Evolutionary conservation across 2,113 vertebrate species (phyloP).

Genomic region (Corvus hawaiiensis): DNA sequence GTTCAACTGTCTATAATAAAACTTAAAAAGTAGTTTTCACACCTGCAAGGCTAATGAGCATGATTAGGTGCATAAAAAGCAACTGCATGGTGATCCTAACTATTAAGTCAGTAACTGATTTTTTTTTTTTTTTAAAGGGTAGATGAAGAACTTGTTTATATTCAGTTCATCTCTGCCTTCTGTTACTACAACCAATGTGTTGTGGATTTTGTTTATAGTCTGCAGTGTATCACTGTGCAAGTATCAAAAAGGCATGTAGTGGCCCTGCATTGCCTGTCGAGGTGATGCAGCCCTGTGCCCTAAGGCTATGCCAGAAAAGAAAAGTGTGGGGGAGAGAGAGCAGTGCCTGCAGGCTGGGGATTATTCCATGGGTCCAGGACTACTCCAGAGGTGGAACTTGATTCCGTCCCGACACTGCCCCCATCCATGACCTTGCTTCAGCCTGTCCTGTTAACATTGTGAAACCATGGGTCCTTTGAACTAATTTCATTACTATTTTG

Average conservation of each 20-base stretch:
- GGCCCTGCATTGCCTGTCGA: neutral
- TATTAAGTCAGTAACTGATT: neutral
- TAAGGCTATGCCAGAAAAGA: neutral
- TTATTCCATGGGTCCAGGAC: rapidly evolving
- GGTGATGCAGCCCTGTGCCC: neutral
- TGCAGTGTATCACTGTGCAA: neutral
- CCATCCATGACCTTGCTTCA: neutral
- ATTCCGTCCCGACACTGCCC: neutral
- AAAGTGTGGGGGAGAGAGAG: neutral
- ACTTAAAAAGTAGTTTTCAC: neutral
- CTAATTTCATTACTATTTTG: neutral
- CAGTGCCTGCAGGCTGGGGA: neutral
- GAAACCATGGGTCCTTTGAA: neutral
- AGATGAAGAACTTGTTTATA: neutral
- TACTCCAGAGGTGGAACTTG: neutral
- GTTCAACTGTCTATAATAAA: neutral
- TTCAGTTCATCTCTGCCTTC: neutral
- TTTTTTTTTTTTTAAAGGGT: neutral
- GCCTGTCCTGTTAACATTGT: neutral
- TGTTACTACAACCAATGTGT: neutral
- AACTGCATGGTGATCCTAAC: neutral
- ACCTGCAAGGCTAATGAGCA: neutral
- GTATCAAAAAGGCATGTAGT: neutral
- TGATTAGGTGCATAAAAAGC: neutral
- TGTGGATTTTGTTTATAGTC: neutral